Percentiles rank a stretch among this genome's conserved stretches.
These are phyloP conservation scores for Embidobia sp. DNA, from an alignment of 2,888 invertebrate genomes.

Conservation along the genomic window DNA sequence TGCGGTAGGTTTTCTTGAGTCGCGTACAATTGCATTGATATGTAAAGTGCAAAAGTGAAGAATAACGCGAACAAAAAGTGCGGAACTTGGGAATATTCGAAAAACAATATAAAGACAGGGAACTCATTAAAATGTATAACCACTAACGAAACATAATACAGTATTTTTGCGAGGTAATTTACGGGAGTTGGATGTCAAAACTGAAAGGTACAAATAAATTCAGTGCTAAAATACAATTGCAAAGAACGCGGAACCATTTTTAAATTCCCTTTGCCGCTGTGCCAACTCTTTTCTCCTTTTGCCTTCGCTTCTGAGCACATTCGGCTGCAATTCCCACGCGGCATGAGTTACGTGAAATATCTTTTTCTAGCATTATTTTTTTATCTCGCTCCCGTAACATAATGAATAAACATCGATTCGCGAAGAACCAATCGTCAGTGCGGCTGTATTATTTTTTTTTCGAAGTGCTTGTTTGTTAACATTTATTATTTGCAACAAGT, in stretches of 20 bases:
- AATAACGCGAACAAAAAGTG: constrained; percentile 25
- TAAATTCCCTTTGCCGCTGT: constrained; percentile 59
- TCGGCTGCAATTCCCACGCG: constrained; percentile 46
- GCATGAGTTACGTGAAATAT: constrained; percentile 30
- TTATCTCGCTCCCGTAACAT: background rate
- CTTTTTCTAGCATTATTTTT: background rate
- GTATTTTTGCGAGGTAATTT: constrained; percentile 41
- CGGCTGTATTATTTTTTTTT: background rate
- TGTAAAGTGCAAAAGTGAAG: constrained; percentile 33
- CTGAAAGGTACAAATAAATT: constrained; percentile 53
- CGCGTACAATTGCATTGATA: constrained; percentile 28
- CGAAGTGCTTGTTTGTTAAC: background rate
- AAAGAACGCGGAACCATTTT: constrained; percentile 55
- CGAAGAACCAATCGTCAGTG: background rate
- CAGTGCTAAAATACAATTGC: constrained; percentile 49
- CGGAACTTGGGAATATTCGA: constrained; percentile 28
- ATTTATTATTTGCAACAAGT: background rate
- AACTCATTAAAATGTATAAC: constrained; percentile 56
- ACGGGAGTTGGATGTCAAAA: constrained; percentile 31
- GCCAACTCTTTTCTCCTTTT: constrained; percentile 49
- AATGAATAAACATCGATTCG: constrained; percentile 8
- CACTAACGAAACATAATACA: constrained; percentile 54
- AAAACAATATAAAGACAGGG: constrained; percentile 46
- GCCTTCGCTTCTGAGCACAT: constrained; percentile 27
- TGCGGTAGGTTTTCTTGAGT: constrained; percentile 14